Evolutionary conservation across 2,888 invertebrate species (phyloP).

Genomic region (Vannuccia rotundouncinata): DNA sequence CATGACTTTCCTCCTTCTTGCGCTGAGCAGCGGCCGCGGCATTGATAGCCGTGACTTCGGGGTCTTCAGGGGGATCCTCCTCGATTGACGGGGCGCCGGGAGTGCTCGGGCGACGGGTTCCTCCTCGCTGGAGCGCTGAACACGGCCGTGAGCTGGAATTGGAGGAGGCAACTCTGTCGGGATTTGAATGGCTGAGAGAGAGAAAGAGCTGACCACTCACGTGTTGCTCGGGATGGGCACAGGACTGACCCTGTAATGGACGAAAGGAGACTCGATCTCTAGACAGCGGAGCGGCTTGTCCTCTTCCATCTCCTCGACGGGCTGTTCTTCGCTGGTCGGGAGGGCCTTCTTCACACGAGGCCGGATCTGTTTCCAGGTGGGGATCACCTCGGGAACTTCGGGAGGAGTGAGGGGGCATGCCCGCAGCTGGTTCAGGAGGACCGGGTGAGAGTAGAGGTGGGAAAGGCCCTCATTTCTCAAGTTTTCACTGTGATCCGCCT

Average conservation of each 20-base stretch:
- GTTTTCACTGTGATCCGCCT: conserved; percentile 55
- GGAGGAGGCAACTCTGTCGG: background rate
- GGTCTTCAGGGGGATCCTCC: conserved; percentile 25
- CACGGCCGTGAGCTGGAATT: conserved; percentile 48
- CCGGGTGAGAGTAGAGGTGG: conserved; percentile 54
- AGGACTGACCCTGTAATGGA: conserved; percentile 54
- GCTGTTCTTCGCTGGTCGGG: conserved; percentile 43
- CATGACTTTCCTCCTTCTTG: background rate
- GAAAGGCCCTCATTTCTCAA: conserved; percentile 53
- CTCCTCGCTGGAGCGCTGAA: conserved; percentile 51
- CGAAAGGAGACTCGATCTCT: conserved; percentile 53
- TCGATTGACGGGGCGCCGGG: conserved; percentile 20
- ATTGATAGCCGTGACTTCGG: background rate
- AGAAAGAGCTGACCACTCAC: no score
- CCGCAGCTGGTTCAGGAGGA: conserved; percentile 54
- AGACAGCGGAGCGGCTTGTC: conserved; percentile 53
- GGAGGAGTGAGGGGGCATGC: conserved; percentile 55
- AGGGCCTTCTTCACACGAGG: conserved; percentile 51
- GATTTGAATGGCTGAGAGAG: no score
- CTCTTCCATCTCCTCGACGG: conserved; percentile 43
- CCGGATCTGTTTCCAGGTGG: conserved; percentile 55
- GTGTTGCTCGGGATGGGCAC: conserved; percentile 53
- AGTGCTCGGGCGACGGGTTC: conserved; percentile 44
- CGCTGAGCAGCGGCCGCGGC: conserved; percentile 1
- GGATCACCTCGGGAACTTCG: conserved; percentile 51